Percentiles rank a stretch among this genome's conserved stretches.
Conservation (phyloP, 2,113 vertebrate species). For the Albula glossodonta region DNA sequence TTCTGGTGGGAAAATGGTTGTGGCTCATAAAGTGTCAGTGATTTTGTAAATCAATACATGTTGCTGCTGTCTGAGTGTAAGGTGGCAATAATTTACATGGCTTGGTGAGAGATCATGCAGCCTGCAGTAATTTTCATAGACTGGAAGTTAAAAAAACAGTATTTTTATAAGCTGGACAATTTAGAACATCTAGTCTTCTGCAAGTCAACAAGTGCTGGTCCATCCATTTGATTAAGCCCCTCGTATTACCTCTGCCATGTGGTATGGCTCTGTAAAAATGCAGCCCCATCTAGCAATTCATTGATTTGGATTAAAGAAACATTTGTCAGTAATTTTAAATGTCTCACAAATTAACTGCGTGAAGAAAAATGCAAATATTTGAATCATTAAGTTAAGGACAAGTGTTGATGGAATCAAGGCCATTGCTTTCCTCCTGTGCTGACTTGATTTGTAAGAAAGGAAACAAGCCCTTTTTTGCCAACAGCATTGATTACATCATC, state of each 20-base stretch:
- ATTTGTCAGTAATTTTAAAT: not conserved
- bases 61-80: slow-evolving; percentile 24
- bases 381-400: not conserved
- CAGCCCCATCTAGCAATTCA: not conserved
- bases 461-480: not conserved
- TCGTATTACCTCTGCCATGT: not conserved
- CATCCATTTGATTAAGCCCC: not conserved
- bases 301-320: not conserved
- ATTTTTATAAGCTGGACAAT: too few species aligned
- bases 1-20: slow-evolving; percentile 46
- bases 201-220: not conserved
- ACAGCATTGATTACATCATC: not conserved
- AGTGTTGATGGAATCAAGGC: not conserved
- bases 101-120: not conserved
- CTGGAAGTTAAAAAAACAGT: not conserved
- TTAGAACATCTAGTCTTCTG: too few species aligned
- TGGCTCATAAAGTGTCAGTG: slow-evolving; percentile 42
- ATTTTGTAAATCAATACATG: slow-evolving; percentile 45
- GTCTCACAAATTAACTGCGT: not conserved
- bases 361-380: not conserved
- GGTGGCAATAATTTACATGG: slow-evolving; percentile 16
- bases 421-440: not conserved
- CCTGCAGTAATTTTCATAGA: not conserved
- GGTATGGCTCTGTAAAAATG: not conserved
- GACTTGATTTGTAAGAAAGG: not conserved